Base-by-base conservation (phyloP, 2,888 invertebrate genomes). In the Erebia palarica region DNA sequence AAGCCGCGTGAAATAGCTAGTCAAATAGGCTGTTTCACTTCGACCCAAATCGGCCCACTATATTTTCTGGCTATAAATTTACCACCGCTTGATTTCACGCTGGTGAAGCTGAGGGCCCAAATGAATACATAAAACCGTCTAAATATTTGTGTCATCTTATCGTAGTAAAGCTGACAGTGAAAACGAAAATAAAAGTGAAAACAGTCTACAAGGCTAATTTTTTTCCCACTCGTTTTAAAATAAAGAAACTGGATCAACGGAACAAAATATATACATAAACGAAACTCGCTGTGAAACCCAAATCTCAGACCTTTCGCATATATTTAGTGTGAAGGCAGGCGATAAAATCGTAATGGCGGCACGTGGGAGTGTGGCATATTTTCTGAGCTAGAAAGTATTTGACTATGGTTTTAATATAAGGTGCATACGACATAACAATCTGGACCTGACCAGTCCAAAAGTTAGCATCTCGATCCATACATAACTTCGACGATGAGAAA, bases 341-440 rank as follows among this genome's bases (percentile, higher is more conserved):
- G 64, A 75, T 75, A 75, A 73, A 66, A 73, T 75, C 68, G 73
- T 84, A 77, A 82, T 81, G 81, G 78, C 75, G 66, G 73, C 78
- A 79, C 81, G 84, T 86, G 88, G 79, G 86, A 85, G 82, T 75
- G 60, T 71, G 72, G 79, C 86, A 83, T 85, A 66, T 79, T 85
- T 85, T 88, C 85, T 85, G 83, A 88, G 86, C 86, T 86, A 87
- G 47, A 47, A 47, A 47, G 47, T 47, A 13, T 47, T 47, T 47
- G 13, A 47, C 47, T 47, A 3, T 36, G 7, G 36, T 36, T 36
- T 36, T 36, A 36, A 36, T 36, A 36, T 7, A 36, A 7, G 5
- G 36, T 7, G 36, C 36, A 36, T 36, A 36, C 36, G 36, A 36
- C 36, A 7, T 36, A 36, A 36, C 36, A 36, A 36, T 36, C 36